Evolutionary conservation across 2,797 vertebrate genomes (phyloP), one percentile per base, ranked within the genome.

Genomic region (Parauchenoglanis punctatus): DNA sequence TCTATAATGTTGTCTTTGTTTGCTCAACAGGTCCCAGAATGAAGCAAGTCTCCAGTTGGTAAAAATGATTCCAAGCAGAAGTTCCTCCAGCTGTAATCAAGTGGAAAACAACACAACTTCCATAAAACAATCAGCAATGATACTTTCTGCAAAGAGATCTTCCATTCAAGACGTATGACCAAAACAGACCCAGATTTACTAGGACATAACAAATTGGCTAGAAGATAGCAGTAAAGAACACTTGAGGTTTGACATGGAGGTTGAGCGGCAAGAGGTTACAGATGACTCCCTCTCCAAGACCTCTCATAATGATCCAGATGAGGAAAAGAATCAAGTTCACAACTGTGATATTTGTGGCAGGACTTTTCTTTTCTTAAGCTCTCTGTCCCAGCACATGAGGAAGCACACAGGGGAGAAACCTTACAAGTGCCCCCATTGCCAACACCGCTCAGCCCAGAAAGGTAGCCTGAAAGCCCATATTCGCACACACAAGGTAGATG

Each of bases 371-470:
- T 99, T 99, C 83, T 97, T 99, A 92, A 99, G 99, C 93, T 99
- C 98, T 0, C 93, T 99, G 89, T 99, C 98, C 0, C 98, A 99
- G 94, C 98, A 99, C 94, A 99, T 99, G 98, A 96, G 98, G 86
- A 97, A 98, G 90, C 99, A 99, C 95, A 99, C 98, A 0, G 96
- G 97, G 7, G 98, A 99, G 94, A 99, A 99, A 92, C 98, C 98
- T 23, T 99, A 99, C 94, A 98, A 99, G 94, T 99, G 99, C 88
- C 98, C 98, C 68, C 97, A 99, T 93, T 99, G 99, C 3, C 97
- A 98, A 89, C 97, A 99, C 94, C 94, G 97, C 91, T 96, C 98
- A 3, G 97, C 98, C 49, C 99, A 99, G 92, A 99, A 99, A 92
- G 99, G 99, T 88, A 98, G 97, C 88, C 93, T 99, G 83, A 99